Percentiles rank a stretch among this genome's conserved stretches.
phyloP scores from a whole-genome alignment of 2,113 vertebrate species.

The Accipiter cooperii region DNA sequence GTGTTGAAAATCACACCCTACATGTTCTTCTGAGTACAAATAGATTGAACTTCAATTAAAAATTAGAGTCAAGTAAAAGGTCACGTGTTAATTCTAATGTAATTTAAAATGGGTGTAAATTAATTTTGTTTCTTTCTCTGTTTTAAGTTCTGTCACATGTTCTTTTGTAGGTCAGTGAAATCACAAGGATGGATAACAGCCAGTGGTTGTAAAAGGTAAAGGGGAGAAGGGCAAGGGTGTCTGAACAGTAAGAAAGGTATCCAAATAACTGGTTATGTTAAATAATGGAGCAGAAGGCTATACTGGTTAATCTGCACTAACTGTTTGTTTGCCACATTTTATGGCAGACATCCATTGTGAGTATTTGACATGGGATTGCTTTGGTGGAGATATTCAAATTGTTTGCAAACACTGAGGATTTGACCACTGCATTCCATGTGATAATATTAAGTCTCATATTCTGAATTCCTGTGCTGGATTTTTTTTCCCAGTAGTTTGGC shows the following conservation, averaged over 20 bases:
- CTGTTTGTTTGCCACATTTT: neutral
- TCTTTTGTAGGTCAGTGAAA: neutral
- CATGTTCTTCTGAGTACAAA: neutral
- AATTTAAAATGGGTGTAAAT: neutral
- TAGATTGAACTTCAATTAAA: neutral
- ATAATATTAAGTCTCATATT: neutral
- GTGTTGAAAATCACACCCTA: neutral
- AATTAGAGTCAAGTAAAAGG: neutral
- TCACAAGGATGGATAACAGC: neutral
- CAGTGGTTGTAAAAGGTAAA: neutral
- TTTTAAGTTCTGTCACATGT: neutral
- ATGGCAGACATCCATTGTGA: neutral
- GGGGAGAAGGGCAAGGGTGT: neutral
- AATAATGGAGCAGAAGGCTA: neutral
- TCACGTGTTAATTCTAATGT: neutral
- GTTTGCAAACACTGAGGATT: neutral
- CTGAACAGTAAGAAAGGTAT: neutral
- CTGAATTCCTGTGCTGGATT: neutral
- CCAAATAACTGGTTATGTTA: neutral
- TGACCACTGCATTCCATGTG: neutral
- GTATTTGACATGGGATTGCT: neutral
- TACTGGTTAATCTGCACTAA: neutral
- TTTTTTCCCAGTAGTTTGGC: neutral
- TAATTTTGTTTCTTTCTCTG: neutral
- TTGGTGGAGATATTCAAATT: neutral